Evolutionary conservation across 2,888 invertebrate species (phyloP), one percentile per base, ranked within the genome.

Genomic region (Protonemura montana): DNA sequence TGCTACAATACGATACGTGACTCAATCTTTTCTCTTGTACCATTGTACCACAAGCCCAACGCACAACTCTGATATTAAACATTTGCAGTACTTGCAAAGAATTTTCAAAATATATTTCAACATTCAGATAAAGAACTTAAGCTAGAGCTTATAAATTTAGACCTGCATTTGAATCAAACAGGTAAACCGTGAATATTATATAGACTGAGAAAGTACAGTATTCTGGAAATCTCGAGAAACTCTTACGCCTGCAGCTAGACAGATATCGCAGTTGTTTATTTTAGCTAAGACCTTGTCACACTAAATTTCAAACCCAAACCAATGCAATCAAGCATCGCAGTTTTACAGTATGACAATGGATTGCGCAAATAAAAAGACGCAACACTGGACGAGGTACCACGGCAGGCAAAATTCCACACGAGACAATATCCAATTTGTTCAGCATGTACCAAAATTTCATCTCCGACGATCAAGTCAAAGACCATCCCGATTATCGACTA

Each of bases 401-500:
- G 21, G 21, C 3, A 21, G 16, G 59, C 1, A 59, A 21, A 59
- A 59, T 13, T 59, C 59, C 59, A 21, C 59, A 59, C 13, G 59
- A 59, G 21, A 59, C 13, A 59, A 21, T 2, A 21, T n/a, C 59
- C 59, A 59, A 59, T 7, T 10, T 21, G 59, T 59, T 21, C 10
- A 3, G 35, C 35, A 10, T 59, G 59, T 59, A 21, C 59, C 59
- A 41, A 25, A 76, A 30, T 28, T 76, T 29, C 76, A 35, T 28
- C n/a, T 82, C 81, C 41, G 27, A 35, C 13, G n/a, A 10, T 30
- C 35, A 59, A 10, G 21, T 59, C 29, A 29, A 42, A 30, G 29
- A 82, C 41, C 82, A 82, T 59, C 85, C 76, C 84, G 41, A 86
- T 76, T 80, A 35, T 27, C 81, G n/a, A 13, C 76, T 25, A 85